Percentiles rank a stretch among this genome's conserved stretches.
These are phyloP conservation scores for Scomber japonicus DNA, from an alignment of 2,113 vertebrate species.

Conservation along the genomic window DNA sequence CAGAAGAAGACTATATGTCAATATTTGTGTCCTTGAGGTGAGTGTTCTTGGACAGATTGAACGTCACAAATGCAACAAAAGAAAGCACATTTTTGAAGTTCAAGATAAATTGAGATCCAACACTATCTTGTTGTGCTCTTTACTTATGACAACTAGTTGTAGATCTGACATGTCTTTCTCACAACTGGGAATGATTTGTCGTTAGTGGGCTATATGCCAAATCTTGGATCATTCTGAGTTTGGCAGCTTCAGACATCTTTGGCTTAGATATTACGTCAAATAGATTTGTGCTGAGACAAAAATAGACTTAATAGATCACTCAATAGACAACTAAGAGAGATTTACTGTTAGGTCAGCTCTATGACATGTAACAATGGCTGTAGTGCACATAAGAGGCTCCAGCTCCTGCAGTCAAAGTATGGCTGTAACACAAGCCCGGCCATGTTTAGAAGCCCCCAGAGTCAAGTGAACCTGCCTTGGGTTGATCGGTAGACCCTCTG, in stretches of 20 bases:
- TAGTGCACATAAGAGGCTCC: slow-evolving; percentile 22
- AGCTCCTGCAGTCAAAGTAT: slow-evolving; percentile 45
- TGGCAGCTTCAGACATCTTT: slow-evolving; percentile 19
- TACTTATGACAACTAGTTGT: slow-evolving; percentile 8
- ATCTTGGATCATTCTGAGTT: slow-evolving; percentile 17
- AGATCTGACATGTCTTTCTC: background rate
- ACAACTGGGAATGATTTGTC: slow-evolving; percentile 7
- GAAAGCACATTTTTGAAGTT: background rate
- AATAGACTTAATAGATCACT: background rate
- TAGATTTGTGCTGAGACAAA: background rate
- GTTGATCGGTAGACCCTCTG: slow-evolving; percentile 43
- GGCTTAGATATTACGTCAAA: background rate
- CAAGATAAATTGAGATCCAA: background rate
- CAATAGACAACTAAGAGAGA: slow-evolving; percentile 12
- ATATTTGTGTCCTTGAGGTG: slow-evolving; percentile 4
- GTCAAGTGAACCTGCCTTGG: slow-evolving; percentile 42
- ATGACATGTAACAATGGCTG: slow-evolving; percentile 11
- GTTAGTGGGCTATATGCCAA: background rate
- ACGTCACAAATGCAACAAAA: background rate
- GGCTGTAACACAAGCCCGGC: slow-evolving; percentile 11
- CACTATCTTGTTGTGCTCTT: background rate
- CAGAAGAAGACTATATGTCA: background rate
- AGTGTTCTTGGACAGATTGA: background rate
- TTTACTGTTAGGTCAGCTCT: slow-evolving; percentile 2
- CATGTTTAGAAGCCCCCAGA: slow-evolving; percentile 37